These are phyloP conservation scores for Gonioctena quinquepunctata DNA, from an alignment of 1,140 invertebrate genomes.

Conservation along the genomic window DNA sequence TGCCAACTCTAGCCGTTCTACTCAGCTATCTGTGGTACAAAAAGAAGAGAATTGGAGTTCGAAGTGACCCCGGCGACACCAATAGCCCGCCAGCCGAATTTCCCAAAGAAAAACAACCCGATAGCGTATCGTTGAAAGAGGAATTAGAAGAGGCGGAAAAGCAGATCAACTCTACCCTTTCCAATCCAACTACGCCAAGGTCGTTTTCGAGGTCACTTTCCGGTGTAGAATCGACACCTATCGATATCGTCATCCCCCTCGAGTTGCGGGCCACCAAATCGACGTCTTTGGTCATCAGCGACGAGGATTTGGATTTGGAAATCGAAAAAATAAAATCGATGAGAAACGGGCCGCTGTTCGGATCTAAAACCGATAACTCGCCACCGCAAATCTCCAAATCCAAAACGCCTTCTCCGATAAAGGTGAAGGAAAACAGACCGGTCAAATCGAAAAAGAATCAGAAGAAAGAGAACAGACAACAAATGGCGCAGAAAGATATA, in stretches of 20 bases:
- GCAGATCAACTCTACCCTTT: neutral
- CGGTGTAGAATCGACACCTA: slow-evolving; percentile 61
- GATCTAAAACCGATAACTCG: neutral
- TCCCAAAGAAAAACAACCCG: slow-evolving; percentile 7
- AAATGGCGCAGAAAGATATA: slow-evolving; percentile 23
- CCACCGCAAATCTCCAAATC: neutral
- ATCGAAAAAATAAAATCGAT: slow-evolving; percentile 58
- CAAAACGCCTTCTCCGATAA: slow-evolving; percentile 12
- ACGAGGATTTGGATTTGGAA: slow-evolving; percentile 65
- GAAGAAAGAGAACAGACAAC: slow-evolving; percentile 4
- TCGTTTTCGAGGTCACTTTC: slow-evolving; percentile 45
- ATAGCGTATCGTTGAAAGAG: neutral
- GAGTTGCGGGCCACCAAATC: slow-evolving; percentile 57
- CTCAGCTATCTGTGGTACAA: slow-evolving; percentile 68
- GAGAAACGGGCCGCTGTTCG: slow-evolving; percentile 17
- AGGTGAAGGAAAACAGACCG: neutral
- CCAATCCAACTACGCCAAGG: slow-evolving; percentile 18
- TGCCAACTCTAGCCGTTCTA: slow-evolving; percentile 64
- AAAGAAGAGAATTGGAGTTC: slow-evolving; percentile 59
- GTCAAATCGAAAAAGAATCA: neutral
- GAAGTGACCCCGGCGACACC: slow-evolving; percentile 54
- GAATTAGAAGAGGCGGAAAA: neutral
- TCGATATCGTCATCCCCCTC: slow-evolving; percentile 63
- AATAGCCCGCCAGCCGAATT: slow-evolving; percentile 48
- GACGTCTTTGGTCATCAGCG: slow-evolving; percentile 61